A percentile compares a stretch with the other conserved stretches of the same genome.
Conservation (phyloP, 2,113 vertebrate species). For the Silurus asotus region DNA sequence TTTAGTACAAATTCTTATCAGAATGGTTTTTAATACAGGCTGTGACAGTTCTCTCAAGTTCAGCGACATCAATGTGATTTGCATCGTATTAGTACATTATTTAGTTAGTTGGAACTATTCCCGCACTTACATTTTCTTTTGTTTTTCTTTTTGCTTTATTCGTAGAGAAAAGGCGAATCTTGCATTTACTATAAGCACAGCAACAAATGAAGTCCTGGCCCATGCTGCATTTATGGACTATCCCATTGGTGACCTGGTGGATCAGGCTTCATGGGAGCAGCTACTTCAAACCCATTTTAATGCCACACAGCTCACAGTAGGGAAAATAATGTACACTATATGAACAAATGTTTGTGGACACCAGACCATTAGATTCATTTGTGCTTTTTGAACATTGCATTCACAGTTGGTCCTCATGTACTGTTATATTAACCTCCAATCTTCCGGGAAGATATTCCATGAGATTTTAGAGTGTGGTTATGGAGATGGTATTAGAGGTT, state of each 20-base stretch:
- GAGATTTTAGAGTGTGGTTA: too few species aligned
- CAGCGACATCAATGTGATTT: too few species aligned
- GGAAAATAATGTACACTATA: constrained; percentile 41
- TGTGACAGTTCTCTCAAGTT: not conserved
- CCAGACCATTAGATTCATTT: too few species aligned
- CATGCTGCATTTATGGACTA: constrained; percentile 86
- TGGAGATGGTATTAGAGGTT: too few species aligned
- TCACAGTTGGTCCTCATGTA: too few species aligned
- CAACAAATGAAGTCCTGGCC: constrained; percentile 74
- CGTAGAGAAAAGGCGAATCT: constrained; percentile 87
- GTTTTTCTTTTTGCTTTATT: constrained; percentile 49
- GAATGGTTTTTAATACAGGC: not conserved
- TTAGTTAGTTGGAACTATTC: not conserved
- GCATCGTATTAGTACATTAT: not conserved
- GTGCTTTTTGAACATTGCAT: too few species aligned
- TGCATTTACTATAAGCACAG: constrained; percentile 81
- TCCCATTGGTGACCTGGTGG: constrained; percentile 76
- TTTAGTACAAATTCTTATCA: too few species aligned
- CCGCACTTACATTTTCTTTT: not conserved
- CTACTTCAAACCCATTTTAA: constrained; percentile 73
- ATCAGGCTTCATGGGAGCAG: constrained; percentile 77
- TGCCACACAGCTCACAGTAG: constrained; percentile 76
- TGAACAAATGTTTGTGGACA: too few species aligned
- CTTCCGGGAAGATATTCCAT: too few species aligned
- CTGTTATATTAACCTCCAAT: too few species aligned